Evolutionary conservation across 2,888 invertebrate species (phyloP), one percentile per base, ranked within the genome.

Genomic region (Panopea generosa): DNA sequence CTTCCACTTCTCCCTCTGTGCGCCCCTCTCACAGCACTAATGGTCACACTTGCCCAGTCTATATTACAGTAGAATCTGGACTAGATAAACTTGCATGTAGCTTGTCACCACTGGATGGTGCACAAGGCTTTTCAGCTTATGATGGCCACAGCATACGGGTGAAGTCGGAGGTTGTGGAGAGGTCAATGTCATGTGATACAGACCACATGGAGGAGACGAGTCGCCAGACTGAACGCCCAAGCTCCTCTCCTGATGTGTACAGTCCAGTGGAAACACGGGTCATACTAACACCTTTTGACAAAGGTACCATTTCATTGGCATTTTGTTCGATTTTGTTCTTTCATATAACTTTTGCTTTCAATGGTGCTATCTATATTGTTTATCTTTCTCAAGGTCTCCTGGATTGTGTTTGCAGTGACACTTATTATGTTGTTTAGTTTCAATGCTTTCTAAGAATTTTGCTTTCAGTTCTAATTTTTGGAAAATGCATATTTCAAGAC

Each of bases 11-110:
- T 27, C 55, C 74, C 14, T 55, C 68, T 52, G 40, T 45, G 27
- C 66, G 62, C 69, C 55, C 63, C 24, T 57, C 71, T 67, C 63
- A 71, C 61, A 33, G 66, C 14, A 45, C 74, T 65, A 68, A 65
- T 55, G 52, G 40, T 61, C 77, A 80, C 65, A 66, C 80, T 43
- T 83, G 72, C 69, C 89, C 88, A 45, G 84, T 89, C 27, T 87
- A 89, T 78, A 85, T 89, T 56, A 89, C 89, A 33, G 88, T 86
- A 59, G 88, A 88, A 62, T 88, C 88, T 59, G 89, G 89, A 27
- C 84, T 89, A 38, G 87, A 89, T 70, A 84, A 84, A 59, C 80
- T 87, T 55, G 82, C 83, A 71, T 81, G 82, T 49, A 66, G 69
- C 49, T 57, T 67, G 27, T 45, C 59, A 47, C 27, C 45, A 40